These are phyloP conservation scores for Nesometra sesokonis DNA, from an alignment of 35 echinoderm and acorn worm genomes.

Conservation along the genomic window DNA sequence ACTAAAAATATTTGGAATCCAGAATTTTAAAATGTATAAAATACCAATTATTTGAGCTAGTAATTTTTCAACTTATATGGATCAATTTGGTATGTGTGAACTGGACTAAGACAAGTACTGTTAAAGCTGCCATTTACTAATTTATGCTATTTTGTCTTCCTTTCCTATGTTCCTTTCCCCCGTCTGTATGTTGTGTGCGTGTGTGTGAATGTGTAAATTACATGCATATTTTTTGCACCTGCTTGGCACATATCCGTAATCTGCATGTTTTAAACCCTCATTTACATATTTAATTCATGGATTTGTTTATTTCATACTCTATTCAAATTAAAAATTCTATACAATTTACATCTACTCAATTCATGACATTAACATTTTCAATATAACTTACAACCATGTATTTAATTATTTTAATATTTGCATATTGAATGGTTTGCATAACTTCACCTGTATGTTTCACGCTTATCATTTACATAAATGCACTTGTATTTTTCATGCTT, in stretches of 20 bases:
- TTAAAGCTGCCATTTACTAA: neutral
- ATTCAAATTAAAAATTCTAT: too few relatives aligned
- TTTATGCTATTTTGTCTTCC: neutral
- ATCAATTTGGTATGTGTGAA: too few relatives aligned
- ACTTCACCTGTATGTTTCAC: neutral
- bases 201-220: neutral
- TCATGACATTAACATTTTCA: too few relatives aligned
- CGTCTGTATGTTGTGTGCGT: neutral
- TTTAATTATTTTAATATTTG: neutral
- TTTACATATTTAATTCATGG: neutral
- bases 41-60: too few relatives aligned
- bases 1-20: too few relatives aligned
- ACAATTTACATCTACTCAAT: too few relatives aligned
- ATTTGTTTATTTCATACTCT: neutral
- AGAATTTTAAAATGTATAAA: too few relatives aligned
- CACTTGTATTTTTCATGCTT: neutral
- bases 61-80: too few relatives aligned
- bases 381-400: neutral
- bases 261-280: neutral
- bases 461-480: too few relatives aligned
- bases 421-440: neutral
- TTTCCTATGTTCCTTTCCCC: neutral
- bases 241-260: neutral
- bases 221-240: neutral
- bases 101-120: too few relatives aligned